phyloP scores from a whole-genome alignment of 2,113 vertebrate genomes.

The Papio anubis region DNA sequence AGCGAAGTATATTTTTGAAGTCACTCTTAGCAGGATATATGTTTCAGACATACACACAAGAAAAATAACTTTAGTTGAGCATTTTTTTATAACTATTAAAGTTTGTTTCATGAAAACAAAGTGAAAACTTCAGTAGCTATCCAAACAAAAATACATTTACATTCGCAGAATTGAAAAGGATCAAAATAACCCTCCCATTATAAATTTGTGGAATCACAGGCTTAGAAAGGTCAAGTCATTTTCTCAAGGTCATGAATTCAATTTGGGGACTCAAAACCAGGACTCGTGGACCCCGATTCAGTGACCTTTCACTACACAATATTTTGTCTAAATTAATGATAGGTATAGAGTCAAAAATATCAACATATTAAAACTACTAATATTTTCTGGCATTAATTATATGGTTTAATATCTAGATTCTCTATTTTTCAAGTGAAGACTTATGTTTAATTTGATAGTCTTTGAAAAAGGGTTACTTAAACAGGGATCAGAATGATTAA shows the following conservation, averaged over 20 bases:
- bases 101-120: conserved; percentile 42
- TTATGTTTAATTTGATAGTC: conserved; percentile 50
- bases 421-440: conserved; percentile 33
- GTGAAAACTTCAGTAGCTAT: not conserved
- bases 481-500: conserved; percentile 57
- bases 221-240: not conserved
- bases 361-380: not conserved
- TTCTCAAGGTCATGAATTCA: not conserved
- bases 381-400: not conserved
- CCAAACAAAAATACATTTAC: not conserved
- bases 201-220: not conserved
- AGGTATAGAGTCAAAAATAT: conserved; percentile 10
- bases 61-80: conserved; percentile 34
- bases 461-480: conserved; percentile 54
- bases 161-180: conserved; percentile 10
- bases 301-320: not conserved
- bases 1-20: not conserved
- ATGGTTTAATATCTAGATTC: not conserved
- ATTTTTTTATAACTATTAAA: conserved; percentile 10
- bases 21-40: not conserved
- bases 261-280: not conserved
- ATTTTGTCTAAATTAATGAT: not conserved
- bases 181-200: not conserved
- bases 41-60: not conserved
- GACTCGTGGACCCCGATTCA: not conserved